phyloP scores from a whole-genome alignment of 2,888 invertebrate species.

The Fragum whitleyi region DNA sequence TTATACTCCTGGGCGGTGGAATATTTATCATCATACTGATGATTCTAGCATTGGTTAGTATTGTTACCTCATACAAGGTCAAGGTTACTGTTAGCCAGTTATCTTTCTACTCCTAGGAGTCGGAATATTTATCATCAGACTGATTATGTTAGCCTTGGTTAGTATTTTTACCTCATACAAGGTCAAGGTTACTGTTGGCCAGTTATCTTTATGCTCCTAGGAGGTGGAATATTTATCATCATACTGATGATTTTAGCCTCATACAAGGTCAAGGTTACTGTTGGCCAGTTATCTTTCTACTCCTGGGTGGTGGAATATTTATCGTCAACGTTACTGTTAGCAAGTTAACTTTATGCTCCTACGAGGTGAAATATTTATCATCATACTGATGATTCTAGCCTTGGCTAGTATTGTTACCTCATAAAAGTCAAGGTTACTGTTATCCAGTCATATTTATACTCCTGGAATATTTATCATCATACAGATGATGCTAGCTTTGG shows the following conservation, averaged over 20 bases:
- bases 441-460: slow-evolving; percentile 83
- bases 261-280: too few species aligned
- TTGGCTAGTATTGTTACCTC: slow-evolving; percentile 74
- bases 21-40: slow-evolving; percentile 80
- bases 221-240: slow-evolving; percentile 76
- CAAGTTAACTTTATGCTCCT: slow-evolving; percentile 81
- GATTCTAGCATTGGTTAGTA: slow-evolving; percentile 80
- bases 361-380: slow-evolving; percentile 75
- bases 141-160: slow-evolving; percentile 82
- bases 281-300: slow-evolving; percentile 82
- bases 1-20: slow-evolving; percentile 78
- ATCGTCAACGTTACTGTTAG: slow-evolving; percentile 74
- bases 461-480: slow-evolving; percentile 79
- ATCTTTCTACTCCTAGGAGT: slow-evolving; percentile 80
- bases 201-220: slow-evolving; percentile 81
- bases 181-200: slow-evolving; percentile 69
- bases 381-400: slow-evolving; percentile 80
- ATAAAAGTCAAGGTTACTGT: too few species aligned
- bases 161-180: slow-evolving; percentile 38
- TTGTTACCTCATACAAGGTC: too few species aligned
- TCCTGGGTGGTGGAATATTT: slow-evolving; percentile 78
- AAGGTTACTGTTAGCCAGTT: slow-evolving; percentile 74
- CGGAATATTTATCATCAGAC: slow-evolving; percentile 77
- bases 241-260: slow-evolving; percentile 79
- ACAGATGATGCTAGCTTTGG: slow-evolving; percentile 81